These are phyloP conservation scores for Fratercula arctica DNA, from an alignment of 2,797 vertebrate species.

Conservation along the genomic window DNA sequence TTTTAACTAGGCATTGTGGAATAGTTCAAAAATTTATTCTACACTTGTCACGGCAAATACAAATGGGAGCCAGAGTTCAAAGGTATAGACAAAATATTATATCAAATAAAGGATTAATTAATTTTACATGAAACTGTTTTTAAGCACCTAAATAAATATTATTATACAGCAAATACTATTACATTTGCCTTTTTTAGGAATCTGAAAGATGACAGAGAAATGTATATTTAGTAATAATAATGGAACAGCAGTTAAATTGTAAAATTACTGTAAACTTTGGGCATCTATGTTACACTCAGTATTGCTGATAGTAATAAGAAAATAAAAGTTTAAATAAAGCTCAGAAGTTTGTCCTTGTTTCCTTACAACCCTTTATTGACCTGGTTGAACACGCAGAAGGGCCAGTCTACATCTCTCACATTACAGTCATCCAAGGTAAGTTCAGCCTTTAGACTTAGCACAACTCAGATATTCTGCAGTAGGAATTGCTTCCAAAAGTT, in stretches of 20 bases:
- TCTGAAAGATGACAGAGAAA: background rate
- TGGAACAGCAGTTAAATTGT: background rate
- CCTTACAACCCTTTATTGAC: background rate
- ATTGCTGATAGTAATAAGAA: background rate
- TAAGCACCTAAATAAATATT: background rate
- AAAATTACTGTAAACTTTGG: background rate
- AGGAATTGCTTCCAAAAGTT: background rate
- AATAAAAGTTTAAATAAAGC: constrained; percentile 31
- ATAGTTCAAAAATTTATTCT: background rate
- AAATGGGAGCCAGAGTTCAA: background rate
- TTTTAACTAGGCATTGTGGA: background rate
- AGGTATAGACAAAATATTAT: background rate
- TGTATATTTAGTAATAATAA: background rate
- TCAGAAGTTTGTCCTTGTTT: background rate
- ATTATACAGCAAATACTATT: background rate
- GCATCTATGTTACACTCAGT: background rate
- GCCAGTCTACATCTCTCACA: background rate
- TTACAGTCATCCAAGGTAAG: background rate
- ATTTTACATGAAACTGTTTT: background rate
- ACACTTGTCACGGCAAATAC: background rate
- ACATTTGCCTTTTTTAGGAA: background rate
- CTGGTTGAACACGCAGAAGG: background rate
- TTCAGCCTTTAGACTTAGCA: background rate
- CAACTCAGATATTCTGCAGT: background rate
- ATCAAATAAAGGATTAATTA: background rate